These are phyloP conservation scores for Harlomillsia oculata DNA, from an alignment of 1,140 invertebrate genomes.

Conservation along the genomic window DNA sequence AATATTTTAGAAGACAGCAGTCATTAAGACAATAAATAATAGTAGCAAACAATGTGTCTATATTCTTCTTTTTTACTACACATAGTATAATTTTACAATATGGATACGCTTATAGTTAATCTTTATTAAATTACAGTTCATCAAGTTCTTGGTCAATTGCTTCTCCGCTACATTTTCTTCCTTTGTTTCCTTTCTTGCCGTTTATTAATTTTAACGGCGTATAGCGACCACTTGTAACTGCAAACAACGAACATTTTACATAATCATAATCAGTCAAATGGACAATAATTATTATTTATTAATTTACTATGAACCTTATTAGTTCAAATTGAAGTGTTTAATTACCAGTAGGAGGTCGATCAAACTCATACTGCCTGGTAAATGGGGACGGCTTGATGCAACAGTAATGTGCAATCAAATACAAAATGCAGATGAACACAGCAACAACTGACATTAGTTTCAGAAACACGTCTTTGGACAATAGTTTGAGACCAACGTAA, in stretches of 20 bases:
- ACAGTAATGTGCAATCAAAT: slow-evolving; percentile 29
- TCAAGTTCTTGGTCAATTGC: no score
- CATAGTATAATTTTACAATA: no score
- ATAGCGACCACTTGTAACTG: slow-evolving; percentile 30
- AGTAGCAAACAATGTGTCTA: no score
- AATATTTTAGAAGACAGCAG: no score
- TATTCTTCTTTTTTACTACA: no score
- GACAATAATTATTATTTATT: not conserved
- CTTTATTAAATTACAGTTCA: no score
- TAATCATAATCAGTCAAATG: not conserved
- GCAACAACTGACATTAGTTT: slow-evolving; percentile 16
- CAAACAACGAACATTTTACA: not conserved
- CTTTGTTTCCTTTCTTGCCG: slow-evolving; percentile 9
- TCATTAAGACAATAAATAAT: no score
- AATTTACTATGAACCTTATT: not conserved
- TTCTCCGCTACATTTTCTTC: no score
- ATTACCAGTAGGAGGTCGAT: slow-evolving; percentile 5
- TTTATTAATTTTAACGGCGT: slow-evolving; percentile 32
- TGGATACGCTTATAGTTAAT: no score
- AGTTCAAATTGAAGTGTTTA: not conserved
- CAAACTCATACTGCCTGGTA: slow-evolving; percentile 21
- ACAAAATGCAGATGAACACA: slow-evolving; percentile 23
- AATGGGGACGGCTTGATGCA: slow-evolving; percentile 30
- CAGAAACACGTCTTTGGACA: slow-evolving; percentile 29
- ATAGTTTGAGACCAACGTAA: slow-evolving; percentile 17